Evolutionary conservation across 2,797 vertebrate genomes (phyloP), one percentile per base, ranked within the genome.

Genomic region (Petrocephalus schoutedeni): DNA sequence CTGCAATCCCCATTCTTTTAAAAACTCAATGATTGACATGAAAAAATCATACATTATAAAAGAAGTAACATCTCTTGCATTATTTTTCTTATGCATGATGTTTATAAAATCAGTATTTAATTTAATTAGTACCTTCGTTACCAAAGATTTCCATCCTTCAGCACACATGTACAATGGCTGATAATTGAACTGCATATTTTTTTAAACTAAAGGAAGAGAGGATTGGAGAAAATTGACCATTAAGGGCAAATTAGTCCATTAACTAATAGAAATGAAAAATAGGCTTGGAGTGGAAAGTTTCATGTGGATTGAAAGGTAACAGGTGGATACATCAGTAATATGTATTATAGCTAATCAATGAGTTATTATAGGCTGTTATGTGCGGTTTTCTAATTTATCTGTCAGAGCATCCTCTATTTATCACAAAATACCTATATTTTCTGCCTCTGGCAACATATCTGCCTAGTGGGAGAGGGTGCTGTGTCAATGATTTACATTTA

Each of bases 161-260:
- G 36, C 6, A 45, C 0, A 3, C 32, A 45, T 1, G 0, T 45
- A 7, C n/a, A 45, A 45, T 77, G 19, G 45, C 14, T 45, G 71
- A 77, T 77, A 77, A 77, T 41, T 77, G 10, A 57, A 57, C 5
- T 51, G 28, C 14, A 36, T 71, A 71, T 71, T 71, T 71, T 71
- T 71, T 71, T 0, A 71, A 71, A 71, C 28, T 32, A 36, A 71
- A 71, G 64, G 64, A 71, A 71, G 32, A 14, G 4, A 28, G 64
- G 28, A 77, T n/a, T 45, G 14, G 36, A 77, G 71, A 77, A 77
- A 45, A 45, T 16, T 77, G 71, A 77, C 71, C 16, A 45, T 45
- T 77, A n/a, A 77, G 36, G 71, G 71, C 14, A 77, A 77, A 77
- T 77, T 45, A 45, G 32, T 77, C 71, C 71, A 77, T 77, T 77